Conservation (phyloP, 2,113 vertebrate genomes). For the Daphoenositta chrysoptera region DNA sequence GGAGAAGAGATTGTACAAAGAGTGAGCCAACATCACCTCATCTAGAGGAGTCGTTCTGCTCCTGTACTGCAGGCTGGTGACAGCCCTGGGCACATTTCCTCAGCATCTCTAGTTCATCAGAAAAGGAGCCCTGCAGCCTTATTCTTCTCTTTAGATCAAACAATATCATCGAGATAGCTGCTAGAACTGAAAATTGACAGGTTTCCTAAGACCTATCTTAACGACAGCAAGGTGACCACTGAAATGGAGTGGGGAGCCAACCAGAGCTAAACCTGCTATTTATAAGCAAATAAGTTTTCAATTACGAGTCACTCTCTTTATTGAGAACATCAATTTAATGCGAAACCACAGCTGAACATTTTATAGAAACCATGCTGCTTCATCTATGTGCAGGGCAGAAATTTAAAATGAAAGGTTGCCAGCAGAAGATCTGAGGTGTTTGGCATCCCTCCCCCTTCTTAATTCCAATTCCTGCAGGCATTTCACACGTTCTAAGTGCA, state of each 20-base stretch:
- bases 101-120: neutral
- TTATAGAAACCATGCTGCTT: neutral
- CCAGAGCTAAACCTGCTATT: neutral
- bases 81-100: neutral
- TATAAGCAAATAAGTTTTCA: neutral
- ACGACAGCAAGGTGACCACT: neutral
- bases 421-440: constrained; percentile 24
- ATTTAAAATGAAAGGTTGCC: neutral
- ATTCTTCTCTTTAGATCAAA: neutral
- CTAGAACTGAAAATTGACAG: neutral
- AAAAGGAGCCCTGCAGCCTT: neutral
- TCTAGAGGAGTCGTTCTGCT: neutral
- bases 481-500: constrained; percentile 48
- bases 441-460: neutral
- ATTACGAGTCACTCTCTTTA: neutral
- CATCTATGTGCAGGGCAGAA: neutral
- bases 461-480: constrained; percentile 27
- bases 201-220: neutral
- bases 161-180: neutral
- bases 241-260: neutral
- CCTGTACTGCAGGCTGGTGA: neutral
- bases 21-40: neutral
- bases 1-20: neutral
- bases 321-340: neutral
- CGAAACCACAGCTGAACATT: constrained; percentile 17